Conservation (phyloP, 2,113 vertebrate species). For the Myiopsitta monachus region DNA sequence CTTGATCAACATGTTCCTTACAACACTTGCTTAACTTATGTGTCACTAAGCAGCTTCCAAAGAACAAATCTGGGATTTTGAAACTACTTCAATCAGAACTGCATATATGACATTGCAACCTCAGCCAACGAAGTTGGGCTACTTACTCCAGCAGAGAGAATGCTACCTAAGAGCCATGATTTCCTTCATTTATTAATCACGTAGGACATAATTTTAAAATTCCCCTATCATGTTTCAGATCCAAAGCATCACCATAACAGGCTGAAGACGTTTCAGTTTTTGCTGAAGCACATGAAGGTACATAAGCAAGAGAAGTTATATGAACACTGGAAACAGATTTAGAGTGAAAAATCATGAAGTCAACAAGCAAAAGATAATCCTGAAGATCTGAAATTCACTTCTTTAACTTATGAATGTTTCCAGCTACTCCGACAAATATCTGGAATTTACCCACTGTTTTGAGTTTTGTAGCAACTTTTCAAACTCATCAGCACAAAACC, state of each 20-base stretch:
- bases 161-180: not conserved
- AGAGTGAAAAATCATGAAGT: not conserved
- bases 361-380: not conserved
- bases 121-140: not conserved
- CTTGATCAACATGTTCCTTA: not conserved
- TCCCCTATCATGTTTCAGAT: not conserved
- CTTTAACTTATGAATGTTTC: not conserved
- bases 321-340: not conserved
- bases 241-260: not conserved
- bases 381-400: not conserved
- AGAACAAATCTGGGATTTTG: not conserved
- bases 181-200: not conserved
- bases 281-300: not conserved
- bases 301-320: not conserved
- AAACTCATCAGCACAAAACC: not conserved
- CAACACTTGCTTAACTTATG: accelerated
- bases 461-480: not conserved
- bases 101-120: not conserved
- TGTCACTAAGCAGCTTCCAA: not conserved
- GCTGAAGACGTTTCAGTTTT: not conserved
- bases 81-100: not conserved
- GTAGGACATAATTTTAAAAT: not conserved
- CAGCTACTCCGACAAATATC: not conserved
- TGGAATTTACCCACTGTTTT: not conserved
- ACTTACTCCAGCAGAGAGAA: not conserved